Evolutionary conservation across 2,888 invertebrate species (phyloP), one percentile per base, ranked within the genome.

Genomic region (Rotaria sp.): DNA sequence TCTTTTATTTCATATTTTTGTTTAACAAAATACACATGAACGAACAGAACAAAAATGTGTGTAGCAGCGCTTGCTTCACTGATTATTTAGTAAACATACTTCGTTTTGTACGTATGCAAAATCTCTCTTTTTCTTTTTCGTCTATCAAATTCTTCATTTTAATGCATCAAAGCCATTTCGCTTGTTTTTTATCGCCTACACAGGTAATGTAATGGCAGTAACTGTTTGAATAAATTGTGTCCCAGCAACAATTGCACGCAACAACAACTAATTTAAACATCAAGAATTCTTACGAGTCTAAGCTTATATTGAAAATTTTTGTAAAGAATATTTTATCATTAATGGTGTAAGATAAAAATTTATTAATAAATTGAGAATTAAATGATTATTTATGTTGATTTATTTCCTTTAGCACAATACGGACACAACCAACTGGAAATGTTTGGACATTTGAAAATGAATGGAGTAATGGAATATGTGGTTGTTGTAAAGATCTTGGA

Each of bases 381-480:
- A 52, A 52, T 52, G 21, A 52, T 52, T 21, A 52, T 52, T 26
- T 26, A 4, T 35, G 1, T 67, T 35, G 5, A 2, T 67, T 35
- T 1, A 74, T 38, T 38, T 30, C 8, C 24, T 38, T 38, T 45
- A 80, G 80, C 7, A 80, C 80, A 11, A 45, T 80, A n/a, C 24
- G 21, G n/a, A 80, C 80, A 45, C 80, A 80, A n/a, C 80, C 80
- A 35, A 80, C 45, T 80, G 80, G 80, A 35, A 80, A 45, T 80
- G 80, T 80, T 8, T 80, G 80, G 80, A 0, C 10, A 15, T 80
- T 80, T 45, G 80, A 80, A n/a, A 80, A 80, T 80, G 80, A 80
- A 80, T 80, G 80, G 80, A 80, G 45, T 35, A 26, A 4, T 1
- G 80, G 38, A 45, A n/a, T 80, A 45, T 80, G 80, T 45, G 80